Conservation (phyloP, 2,113 vertebrate genomes). For the Pseudorasbora parva region DNA sequence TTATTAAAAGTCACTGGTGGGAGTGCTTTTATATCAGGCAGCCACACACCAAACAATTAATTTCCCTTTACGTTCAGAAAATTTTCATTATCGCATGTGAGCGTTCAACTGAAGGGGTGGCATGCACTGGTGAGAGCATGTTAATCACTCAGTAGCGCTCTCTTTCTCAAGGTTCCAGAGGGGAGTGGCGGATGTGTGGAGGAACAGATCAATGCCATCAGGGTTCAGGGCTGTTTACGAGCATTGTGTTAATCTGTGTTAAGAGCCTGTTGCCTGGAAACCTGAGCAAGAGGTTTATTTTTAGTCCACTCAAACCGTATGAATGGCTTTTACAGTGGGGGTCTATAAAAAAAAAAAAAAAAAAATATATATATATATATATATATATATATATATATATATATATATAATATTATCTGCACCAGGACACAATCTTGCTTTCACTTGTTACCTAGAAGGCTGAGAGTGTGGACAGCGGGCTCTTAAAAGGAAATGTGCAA, state of each 20-base stretch:
- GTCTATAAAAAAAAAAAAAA: conserved; percentile 25
- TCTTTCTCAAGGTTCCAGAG: background rate
- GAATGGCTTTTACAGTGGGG: conserved; percentile 23
- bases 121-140: background rate
- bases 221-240: conserved; percentile 24
- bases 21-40: conserved; percentile 41
- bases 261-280: conserved; percentile 60
- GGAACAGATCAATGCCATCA: background rate
- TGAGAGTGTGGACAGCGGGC: background rate
- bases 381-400: no score
- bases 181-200: background rate
- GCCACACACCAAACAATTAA: conserved; percentile 31
- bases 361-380: no score
- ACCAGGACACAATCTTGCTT: background rate
- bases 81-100: conserved; percentile 10
- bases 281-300: conserved; percentile 55
- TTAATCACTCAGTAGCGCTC: background rate
- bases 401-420: no score
- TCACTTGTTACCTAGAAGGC: background rate
- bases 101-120: conserved; percentile 25
- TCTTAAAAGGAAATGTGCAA: no score
- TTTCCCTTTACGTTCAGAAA: conserved; percentile 23
- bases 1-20: conserved; percentile 53
- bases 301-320: conserved; percentile 47
- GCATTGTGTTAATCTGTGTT: conserved; percentile 47